Conservation (phyloP, 2,888 invertebrate genomes). For the Drosophila eohydei region DNA sequence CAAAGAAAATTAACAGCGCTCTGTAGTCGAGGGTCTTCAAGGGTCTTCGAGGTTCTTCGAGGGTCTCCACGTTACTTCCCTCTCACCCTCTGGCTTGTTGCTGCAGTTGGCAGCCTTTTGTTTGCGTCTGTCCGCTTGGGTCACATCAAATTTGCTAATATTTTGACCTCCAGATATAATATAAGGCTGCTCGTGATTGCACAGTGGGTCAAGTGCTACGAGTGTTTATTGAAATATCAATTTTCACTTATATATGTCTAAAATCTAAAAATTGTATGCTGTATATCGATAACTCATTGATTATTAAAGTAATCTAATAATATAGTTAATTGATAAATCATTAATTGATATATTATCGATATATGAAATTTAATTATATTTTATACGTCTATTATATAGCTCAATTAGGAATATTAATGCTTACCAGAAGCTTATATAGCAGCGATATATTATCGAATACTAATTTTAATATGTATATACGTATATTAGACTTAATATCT, state of each 20-base stretch:
- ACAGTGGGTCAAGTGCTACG: constrained; percentile 49
- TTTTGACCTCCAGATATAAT: constrained; percentile 69
- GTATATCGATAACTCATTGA: not conserved
- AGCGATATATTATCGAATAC: too few relatives aligned
- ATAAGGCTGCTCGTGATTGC: constrained; percentile 46
- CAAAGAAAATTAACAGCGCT: constrained; percentile 67
- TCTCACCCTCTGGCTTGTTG: not conserved
- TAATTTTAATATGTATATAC: not conserved
- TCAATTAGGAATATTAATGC: too few relatives aligned
- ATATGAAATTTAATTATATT: too few relatives aligned
- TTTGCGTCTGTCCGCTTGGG: constrained; percentile 48
- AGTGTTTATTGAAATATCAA: not conserved
- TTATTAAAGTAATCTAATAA: too few relatives aligned
- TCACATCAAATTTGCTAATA: constrained; percentile 78
- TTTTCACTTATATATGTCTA: not conserved
- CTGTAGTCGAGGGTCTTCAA: constrained; percentile 17
- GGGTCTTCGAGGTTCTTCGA: constrained; percentile 24
- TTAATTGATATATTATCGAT: too few relatives aligned
- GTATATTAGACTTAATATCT: not conserved
- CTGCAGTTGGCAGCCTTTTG: constrained; percentile 13
- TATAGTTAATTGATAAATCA: too few relatives aligned
- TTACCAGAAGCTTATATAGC: too few relatives aligned
- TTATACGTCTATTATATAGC: too few relatives aligned
- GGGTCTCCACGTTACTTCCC: constrained; percentile 13
- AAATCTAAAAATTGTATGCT: too few relatives aligned